These are phyloP conservation scores for Xestia sexstrigata DNA, from an alignment of 2,888 invertebrate genomes.

Conservation along the genomic window DNA sequence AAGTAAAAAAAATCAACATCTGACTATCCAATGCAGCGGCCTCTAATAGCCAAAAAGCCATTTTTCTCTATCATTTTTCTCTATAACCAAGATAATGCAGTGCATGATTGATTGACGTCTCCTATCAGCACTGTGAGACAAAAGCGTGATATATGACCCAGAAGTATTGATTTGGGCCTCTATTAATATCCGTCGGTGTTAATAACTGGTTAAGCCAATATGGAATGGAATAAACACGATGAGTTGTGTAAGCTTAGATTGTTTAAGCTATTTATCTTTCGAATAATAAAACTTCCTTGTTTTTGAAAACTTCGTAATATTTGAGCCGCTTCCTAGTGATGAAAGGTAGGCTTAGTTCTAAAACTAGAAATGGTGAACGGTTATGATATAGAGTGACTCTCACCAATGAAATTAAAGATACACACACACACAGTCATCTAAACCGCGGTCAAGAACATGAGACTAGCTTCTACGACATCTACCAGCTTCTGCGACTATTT, in stretches of 20 bases:
- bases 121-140: constrained; percentile 67
- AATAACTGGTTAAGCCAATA: constrained; percentile 33
- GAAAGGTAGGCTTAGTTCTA: background rate
- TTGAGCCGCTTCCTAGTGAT: background rate
- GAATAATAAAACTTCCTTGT: background rate
- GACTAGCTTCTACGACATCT: too few relatives aligned
- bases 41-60: constrained; percentile 23
- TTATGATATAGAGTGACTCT: background rate
- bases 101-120: constrained; percentile 63
- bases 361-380: background rate
- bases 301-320: background rate
- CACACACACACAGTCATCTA: too few relatives aligned
- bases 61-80: constrained; percentile 46
- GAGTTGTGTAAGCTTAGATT: background rate
- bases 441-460: too few relatives aligned
- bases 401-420: too few relatives aligned
- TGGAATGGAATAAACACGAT: background rate
- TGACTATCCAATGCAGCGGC: constrained; percentile 13
- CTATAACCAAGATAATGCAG: constrained; percentile 32
- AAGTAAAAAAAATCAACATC: background rate
- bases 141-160: constrained; percentile 68
- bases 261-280: background rate
- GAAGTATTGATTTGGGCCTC: constrained; percentile 53
- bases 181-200: constrained; percentile 55
- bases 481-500: too few relatives aligned